Percentiles rank a stretch among this genome's conserved stretches.
Evolutionary conservation across 1,140 invertebrate species (phyloP).

Genomic region (Drosophila paulistorum): DNA sequence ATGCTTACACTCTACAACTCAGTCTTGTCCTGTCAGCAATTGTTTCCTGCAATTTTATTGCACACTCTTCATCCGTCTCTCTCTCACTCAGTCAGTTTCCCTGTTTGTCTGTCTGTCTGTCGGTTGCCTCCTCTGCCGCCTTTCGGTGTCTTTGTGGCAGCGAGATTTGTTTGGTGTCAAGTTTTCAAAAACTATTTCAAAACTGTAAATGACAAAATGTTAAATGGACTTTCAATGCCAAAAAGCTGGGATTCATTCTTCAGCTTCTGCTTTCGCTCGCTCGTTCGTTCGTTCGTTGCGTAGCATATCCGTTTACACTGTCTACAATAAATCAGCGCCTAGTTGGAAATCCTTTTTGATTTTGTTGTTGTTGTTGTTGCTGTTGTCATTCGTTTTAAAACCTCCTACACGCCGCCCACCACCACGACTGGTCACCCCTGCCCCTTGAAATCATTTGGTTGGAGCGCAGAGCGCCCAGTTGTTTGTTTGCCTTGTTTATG

Average conservation of each 20-base stretch:
- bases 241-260: slow-evolving; percentile 34
- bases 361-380: slow-evolving; percentile 14
- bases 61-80: slow-evolving; percentile 19
- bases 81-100: slow-evolving; percentile 1
- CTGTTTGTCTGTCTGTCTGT: slow-evolving; percentile 11
- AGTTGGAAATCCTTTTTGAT: slow-evolving; percentile 53
- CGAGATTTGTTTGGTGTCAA: slow-evolving; percentile 75
- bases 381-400: slow-evolving; percentile 2
- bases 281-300: slow-evolving; percentile 27
- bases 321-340: slow-evolving; percentile 77
- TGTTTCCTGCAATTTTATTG: slow-evolving; percentile 77
- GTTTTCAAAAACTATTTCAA: slow-evolving; percentile 82
- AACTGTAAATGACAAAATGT: slow-evolving; percentile 83
- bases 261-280: slow-evolving; percentile 13
- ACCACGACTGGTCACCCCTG: background rate
- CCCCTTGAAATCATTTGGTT: background rate
- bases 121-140: background rate
- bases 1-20: background rate
- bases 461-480: slow-evolving; percentile 21
- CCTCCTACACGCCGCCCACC: background rate
- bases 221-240: slow-evolving; percentile 82
- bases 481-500: slow-evolving; percentile 80
- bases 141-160: slow-evolving; percentile 21
- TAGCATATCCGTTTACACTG: slow-evolving; percentile 75
- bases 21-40: slow-evolving; percentile 61